phyloP scores from a whole-genome alignment of 35 echinoderm and acorn worm genomes.

The Ophioderma brevispina region DNA sequence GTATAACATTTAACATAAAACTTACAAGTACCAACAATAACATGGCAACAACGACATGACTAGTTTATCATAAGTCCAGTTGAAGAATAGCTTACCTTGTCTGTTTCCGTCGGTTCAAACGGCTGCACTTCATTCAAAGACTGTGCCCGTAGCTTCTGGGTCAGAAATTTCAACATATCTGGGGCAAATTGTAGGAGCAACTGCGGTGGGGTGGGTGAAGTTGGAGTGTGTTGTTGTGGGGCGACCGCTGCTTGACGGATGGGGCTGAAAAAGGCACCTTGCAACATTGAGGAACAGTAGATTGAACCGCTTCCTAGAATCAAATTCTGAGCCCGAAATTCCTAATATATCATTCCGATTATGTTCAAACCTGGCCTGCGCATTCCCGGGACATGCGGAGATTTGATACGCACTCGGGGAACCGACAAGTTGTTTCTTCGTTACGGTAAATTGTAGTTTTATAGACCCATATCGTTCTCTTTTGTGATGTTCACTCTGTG shows the following conservation, averaged over 20 bases:
- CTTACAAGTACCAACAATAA: too few species aligned
- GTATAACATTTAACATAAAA: too few species aligned
- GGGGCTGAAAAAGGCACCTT: constrained; percentile 9
- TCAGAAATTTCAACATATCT: constrained; percentile 64
- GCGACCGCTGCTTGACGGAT: constrained; percentile 7
- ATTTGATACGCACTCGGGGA: neutral
- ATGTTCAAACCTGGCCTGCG: neutral
- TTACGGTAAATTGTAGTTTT: neutral
- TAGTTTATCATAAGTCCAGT: too few species aligned
- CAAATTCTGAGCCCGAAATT: neutral
- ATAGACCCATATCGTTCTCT: neutral
- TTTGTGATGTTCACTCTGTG: neutral
- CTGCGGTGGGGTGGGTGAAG: neutral
- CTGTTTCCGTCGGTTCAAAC: constrained; percentile 78
- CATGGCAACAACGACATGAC: too few species aligned
- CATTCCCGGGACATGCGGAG: neutral
- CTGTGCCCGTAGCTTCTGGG: constrained; percentile 85
- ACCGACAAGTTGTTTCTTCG: neutral
- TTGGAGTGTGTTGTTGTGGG: neutral
- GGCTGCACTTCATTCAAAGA: constrained; percentile 95
- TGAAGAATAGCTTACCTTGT: constrained; percentile 4
- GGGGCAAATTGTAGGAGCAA: neutral
- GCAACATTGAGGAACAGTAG: constrained; percentile 6
- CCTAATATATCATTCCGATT: constrained; percentile 14
- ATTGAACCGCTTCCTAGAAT: neutral